Conservation (phyloP, 2,888 invertebrate species). For the Phyto melanocephala region DNA sequence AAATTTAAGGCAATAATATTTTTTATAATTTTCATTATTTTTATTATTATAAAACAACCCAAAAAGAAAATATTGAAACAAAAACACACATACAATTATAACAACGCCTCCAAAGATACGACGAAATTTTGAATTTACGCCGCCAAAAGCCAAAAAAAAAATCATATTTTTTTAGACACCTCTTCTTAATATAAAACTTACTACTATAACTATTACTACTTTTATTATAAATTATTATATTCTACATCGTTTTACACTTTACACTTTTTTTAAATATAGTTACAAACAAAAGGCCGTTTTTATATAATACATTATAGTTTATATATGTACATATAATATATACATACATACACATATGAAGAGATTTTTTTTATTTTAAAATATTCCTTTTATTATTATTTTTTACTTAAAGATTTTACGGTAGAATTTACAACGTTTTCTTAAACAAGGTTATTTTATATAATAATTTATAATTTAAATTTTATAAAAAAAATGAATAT, state of each 20-base stretch:
- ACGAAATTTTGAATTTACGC: conserved; percentile 65
- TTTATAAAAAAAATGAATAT: conserved; percentile 45
- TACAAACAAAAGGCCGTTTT: conserved; percentile 58
- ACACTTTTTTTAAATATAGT: conserved; percentile 62
- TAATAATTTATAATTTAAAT: conserved; percentile 49
- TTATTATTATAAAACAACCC: conserved; percentile 57
- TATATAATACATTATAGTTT: conserved; percentile 62
- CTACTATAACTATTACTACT: conserved; percentile 57
- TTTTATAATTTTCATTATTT: conserved; percentile 65
- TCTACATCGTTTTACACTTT: conserved; percentile 65
- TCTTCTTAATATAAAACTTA: conserved; percentile 56
- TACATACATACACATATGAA: conserved; percentile 43
- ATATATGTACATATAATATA: conserved; percentile 42
- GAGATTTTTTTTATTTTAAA: conserved; percentile 57
- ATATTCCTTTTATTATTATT: conserved; percentile 46
- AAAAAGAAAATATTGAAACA: conserved; percentile 53
- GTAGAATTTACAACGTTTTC: conserved; percentile 52
- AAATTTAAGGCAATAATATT: conserved; percentile 65
- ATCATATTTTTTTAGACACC: conserved; percentile 60
- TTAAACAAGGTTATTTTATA: conserved; percentile 55
- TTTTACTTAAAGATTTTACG: conserved; percentile 56
- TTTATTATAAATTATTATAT: conserved; percentile 65
- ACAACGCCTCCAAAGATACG: conserved; percentile 65
- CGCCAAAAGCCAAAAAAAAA: conserved; percentile 65
- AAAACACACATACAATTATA: conserved; percentile 49